These are phyloP conservation scores for Lasioglossum villosulum DNA, from an alignment of 2,888 invertebrate genomes.

Conservation along the genomic window DNA sequence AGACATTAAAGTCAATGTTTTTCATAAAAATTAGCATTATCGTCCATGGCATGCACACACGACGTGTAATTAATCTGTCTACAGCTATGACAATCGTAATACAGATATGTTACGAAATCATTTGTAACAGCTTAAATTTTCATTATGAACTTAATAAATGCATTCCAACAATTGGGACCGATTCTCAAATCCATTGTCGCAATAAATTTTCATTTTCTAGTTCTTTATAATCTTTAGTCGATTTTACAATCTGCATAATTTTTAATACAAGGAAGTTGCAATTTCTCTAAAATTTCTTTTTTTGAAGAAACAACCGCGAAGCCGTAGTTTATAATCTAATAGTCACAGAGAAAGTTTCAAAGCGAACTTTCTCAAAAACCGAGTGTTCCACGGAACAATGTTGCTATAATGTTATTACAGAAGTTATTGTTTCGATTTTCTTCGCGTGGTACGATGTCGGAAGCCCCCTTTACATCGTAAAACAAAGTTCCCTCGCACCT, in stretches of 20 bases:
- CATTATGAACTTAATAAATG: too few relatives aligned
- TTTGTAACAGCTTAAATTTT: neutral
- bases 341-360: neutral
- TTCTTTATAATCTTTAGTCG: neutral
- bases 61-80: neutral
- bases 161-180: neutral
- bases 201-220: neutral
- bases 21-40: neutral
- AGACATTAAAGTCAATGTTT: neutral
- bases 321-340: neutral
- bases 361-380: neutral
- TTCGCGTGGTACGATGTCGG: neutral
- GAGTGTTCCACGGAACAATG: neutral
- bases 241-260: neutral
- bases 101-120: neutral
- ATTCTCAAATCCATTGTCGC: neutral
- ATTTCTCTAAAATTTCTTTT: neutral
- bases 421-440: neutral
- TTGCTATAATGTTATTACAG: neutral
- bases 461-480: neutral
- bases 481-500: neutral
- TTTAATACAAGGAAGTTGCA: neutral
- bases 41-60: neutral
- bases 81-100: neutral
- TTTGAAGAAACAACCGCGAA: neutral